Evolutionary conservation across 2,113 vertebrate genomes (phyloP).

Genomic region (Cyprinodon variegatus): DNA sequence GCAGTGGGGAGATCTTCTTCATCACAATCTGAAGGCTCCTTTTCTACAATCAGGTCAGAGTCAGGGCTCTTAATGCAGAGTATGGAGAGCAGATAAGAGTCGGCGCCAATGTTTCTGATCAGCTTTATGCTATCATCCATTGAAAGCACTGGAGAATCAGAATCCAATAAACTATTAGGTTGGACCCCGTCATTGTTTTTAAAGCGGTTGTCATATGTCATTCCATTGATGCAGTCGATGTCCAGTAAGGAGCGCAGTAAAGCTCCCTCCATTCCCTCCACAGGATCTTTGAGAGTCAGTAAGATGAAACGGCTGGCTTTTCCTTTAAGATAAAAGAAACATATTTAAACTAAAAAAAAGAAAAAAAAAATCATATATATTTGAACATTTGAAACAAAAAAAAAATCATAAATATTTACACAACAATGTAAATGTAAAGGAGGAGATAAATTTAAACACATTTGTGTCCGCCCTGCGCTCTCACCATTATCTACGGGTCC

Average conservation of each 20-base stretch:
- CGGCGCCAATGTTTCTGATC: conserved; percentile 54
- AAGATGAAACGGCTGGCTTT: conserved; percentile 69
- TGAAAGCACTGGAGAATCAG: conserved; percentile 48
- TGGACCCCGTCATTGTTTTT: rapidly evolving
- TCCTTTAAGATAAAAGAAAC: conserved; percentile 37
- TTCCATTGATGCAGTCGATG: conserved; percentile 60
- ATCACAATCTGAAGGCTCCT: conserved; percentile 8
- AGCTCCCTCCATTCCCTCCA: conserved; percentile 67
- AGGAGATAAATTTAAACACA: not conserved
- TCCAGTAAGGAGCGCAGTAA: conserved; percentile 75
- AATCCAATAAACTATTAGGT: not conserved
- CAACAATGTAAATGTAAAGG: too few species aligned
- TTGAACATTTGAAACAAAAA: not conserved
- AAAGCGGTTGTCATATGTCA: not conserved
- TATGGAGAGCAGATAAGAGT: conserved; percentile 60
- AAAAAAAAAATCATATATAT: not conserved
- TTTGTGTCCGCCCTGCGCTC: not conserved
- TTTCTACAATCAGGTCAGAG: not conserved
- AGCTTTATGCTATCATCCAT: conserved; percentile 59
- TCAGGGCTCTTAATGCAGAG: conserved; percentile 24
- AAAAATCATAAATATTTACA: too few species aligned
- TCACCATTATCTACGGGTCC: conserved; percentile 39
- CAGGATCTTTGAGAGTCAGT: conserved; percentile 60
- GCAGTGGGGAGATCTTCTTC: not conserved
- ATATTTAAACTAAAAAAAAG: not conserved